phyloP scores from a whole-genome alignment of 2,888 invertebrate species.

The Acleris holmiana region DNA sequence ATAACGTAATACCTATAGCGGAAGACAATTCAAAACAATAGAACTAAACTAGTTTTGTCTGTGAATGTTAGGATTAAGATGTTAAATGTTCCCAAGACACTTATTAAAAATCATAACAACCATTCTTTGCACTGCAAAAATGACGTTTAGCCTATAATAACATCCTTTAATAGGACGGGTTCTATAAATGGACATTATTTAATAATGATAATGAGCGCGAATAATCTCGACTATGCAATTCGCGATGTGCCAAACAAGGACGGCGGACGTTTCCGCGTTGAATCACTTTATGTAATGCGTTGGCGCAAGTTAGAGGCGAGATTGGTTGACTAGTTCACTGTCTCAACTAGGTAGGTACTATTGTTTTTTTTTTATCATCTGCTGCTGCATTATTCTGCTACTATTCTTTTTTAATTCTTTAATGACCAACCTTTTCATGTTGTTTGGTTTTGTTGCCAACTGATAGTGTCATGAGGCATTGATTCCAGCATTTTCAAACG shows the following conservation, averaged over 20 bases:
- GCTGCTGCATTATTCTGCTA: too few species aligned
- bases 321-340: background rate
- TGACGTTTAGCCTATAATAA: constrained; percentile 48
- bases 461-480: too few species aligned
- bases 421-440: too few species aligned
- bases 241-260: constrained; percentile 79
- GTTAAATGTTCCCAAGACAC: constrained; percentile 4
- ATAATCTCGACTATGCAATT: constrained; percentile 73
- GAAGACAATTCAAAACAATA: too few species aligned
- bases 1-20: too few species aligned
- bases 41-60: too few species aligned
- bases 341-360: too few species aligned
- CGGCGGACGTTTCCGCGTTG: constrained; percentile 76
- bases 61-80: too few species aligned
- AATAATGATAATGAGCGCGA: constrained; percentile 73
- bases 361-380: too few species aligned
- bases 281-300: constrained; percentile 56
- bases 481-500: too few species aligned
- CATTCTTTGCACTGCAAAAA: constrained; percentile 43
- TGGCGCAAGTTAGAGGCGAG: constrained; percentile 46
- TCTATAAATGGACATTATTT: constrained; percentile 66
- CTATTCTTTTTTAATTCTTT: too few species aligned
- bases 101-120: constrained; percentile 17
- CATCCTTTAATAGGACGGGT: constrained; percentile 42
- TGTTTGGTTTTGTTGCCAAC: too few species aligned